A percentile compares a stretch with the other conserved stretches of the same genome.
Conservation (phyloP, 2,888 invertebrate genomes). For the Spisula subtruncata region DNA sequence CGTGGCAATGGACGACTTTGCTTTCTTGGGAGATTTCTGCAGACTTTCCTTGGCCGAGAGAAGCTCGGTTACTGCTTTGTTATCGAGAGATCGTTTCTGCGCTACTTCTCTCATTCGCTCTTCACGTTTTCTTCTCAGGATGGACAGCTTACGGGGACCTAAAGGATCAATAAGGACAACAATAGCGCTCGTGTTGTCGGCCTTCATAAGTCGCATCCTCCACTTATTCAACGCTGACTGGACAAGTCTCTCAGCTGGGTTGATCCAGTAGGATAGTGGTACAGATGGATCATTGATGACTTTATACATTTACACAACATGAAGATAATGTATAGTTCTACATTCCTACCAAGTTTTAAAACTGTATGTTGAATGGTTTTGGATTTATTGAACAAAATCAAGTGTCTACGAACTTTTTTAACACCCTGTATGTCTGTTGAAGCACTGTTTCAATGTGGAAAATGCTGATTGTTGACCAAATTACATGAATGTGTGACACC, state of each 20-base stretch:
- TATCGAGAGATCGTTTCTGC: constrained; percentile 45
- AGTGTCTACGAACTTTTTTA: too few species aligned
- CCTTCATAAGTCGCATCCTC: constrained; percentile 95
- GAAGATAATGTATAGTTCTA: too few species aligned
- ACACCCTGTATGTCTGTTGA: too few species aligned
- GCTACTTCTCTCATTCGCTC: constrained; percentile 70
- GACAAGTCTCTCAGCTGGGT: constrained; percentile 96
- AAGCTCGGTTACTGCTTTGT: constrained; percentile 47
- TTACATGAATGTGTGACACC: too few species aligned
- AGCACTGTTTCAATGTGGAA: too few species aligned
- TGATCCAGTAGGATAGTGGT: constrained; percentile 89
- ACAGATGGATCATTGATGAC: too few species aligned
- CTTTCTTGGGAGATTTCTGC: constrained; percentile 63
- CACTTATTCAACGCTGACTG: constrained; percentile 94
- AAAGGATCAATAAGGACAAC: constrained; percentile 96
- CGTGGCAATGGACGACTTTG: not conserved
- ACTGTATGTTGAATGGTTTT: too few species aligned
- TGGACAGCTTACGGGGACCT: constrained; percentile 89
- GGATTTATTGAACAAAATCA: too few species aligned
- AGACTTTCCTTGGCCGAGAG: constrained; percentile 62
- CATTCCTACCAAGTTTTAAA: too few species aligned
- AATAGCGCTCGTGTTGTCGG: constrained; percentile 98
- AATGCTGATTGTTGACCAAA: too few species aligned
- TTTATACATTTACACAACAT: too few species aligned
- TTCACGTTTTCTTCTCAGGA: constrained; percentile 81